Evolutionary conservation across 2,113 vertebrate genomes (phyloP).

Genomic region (Myotis brandtii): DNA sequence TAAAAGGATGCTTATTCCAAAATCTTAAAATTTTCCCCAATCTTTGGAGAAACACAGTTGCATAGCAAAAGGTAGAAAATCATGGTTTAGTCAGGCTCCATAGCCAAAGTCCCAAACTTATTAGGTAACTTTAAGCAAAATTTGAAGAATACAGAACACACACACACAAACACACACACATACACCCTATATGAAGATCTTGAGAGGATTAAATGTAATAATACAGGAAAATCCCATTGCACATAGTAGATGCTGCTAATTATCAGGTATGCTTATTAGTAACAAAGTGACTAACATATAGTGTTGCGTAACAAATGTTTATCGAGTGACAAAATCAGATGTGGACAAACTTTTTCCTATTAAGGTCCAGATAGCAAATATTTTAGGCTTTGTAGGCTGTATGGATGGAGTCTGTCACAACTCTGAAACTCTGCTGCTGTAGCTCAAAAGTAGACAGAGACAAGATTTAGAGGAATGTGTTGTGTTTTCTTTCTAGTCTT

Average conservation of each 20-base stretch:
- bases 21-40: not conserved
- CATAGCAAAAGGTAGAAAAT: not conserved
- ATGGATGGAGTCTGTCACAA: not conserved
- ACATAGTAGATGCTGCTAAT: not conserved
- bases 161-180: not conserved
- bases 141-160: not conserved
- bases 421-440: not conserved
- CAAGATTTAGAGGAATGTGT: not conserved
- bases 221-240: not conserved
- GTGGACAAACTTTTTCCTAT: not conserved
- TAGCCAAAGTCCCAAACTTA: not conserved
- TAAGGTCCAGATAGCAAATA: not conserved
- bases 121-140: not conserved
- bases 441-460: slow-evolving; percentile 8
- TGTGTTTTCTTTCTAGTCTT: not conserved
- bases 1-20: not conserved
- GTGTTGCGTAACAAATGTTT: not conserved
- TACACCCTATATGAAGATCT: not conserved
- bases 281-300: not conserved
- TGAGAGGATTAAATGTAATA: not conserved
- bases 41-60: not conserved
- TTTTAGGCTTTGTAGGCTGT: not conserved
- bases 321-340: not conserved
- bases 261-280: not conserved
- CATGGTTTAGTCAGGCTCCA: not conserved